Evolutionary conservation across 1,140 invertebrate genomes (phyloP).

Genomic region (Zaprionus capensis): DNA sequence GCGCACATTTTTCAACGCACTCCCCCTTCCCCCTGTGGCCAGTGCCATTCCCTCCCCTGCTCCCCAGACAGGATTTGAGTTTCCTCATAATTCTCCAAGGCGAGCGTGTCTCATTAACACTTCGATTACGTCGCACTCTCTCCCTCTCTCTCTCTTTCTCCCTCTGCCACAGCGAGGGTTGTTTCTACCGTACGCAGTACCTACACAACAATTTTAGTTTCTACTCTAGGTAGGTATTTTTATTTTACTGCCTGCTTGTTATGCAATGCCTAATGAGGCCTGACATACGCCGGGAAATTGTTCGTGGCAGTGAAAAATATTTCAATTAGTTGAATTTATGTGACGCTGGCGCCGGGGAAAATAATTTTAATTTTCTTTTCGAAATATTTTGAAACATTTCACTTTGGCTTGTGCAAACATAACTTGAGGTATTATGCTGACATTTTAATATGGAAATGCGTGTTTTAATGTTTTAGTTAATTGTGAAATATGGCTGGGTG

Average conservation of each 20-base stretch:
- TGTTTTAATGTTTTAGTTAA: slow-evolving; percentile 46
- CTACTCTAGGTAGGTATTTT: slow-evolving; percentile 62
- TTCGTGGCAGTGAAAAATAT: slow-evolving; percentile 59
- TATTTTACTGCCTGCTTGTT: slow-evolving; percentile 56
- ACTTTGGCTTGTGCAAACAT: slow-evolving; percentile 12
- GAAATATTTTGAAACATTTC: neutral
- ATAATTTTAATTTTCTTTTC: slow-evolving; percentile 21
- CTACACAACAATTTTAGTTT: slow-evolving; percentile 17
- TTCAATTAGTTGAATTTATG: slow-evolving; percentile 76
- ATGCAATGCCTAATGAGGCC: slow-evolving; percentile 72
- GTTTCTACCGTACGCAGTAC: slow-evolving; percentile 25
- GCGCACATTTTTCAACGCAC: slow-evolving; percentile 68
- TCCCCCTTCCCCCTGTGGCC: neutral
- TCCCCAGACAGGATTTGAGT: slow-evolving; percentile 51
- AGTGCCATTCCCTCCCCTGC: neutral
- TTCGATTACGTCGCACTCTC: slow-evolving; percentile 57
- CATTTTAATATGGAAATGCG: slow-evolving; percentile 16
- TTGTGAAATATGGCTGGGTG: slow-evolving; percentile 59
- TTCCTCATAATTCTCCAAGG: slow-evolving; percentile 39
- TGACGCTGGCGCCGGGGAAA: slow-evolving; percentile 32
- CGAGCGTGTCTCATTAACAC: slow-evolving; percentile 73
- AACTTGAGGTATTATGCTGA: slow-evolving; percentile 34
- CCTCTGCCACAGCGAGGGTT: slow-evolving; percentile 36
- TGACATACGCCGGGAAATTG: slow-evolving; percentile 49
- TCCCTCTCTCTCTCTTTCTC: slow-evolving; percentile 20